Conservation (phyloP, 2,113 vertebrate species). For the Microcebus griseorufus region DNA sequence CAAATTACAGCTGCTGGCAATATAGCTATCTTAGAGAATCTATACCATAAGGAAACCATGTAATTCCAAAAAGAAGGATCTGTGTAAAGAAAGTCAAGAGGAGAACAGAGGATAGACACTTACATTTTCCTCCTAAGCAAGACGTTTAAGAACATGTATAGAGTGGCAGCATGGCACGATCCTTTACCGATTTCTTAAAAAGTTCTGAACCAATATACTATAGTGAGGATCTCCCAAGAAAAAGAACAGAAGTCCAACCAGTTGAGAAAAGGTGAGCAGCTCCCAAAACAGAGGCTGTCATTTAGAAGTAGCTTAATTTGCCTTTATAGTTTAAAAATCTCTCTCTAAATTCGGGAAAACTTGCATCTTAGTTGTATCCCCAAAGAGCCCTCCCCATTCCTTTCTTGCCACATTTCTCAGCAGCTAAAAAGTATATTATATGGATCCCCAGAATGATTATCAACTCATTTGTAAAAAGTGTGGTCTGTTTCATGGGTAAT, state of each 20-base stretch:
- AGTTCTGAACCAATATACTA: not conserved
- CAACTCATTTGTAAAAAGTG: not conserved
- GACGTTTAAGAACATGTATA: not conserved
- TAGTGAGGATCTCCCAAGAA: not conserved
- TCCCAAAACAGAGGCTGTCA: conserved; percentile 4
- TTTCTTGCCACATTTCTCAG: not conserved
- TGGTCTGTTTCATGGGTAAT: not conserved
- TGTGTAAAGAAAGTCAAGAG: conserved; percentile 9
- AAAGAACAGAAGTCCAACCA: not conserved
- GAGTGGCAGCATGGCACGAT: not conserved
- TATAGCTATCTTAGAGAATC: not conserved
- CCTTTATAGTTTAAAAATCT: not conserved
- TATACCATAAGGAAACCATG: not conserved
- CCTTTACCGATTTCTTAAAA: not conserved
- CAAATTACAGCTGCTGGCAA: not conserved
- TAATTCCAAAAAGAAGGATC: not conserved
- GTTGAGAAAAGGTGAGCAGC: not conserved
- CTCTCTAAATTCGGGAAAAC: not conserved
- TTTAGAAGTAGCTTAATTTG: not conserved
- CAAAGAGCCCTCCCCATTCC: not conserved
- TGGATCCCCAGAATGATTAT: not conserved
- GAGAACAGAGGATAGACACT: not conserved
- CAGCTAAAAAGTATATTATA: conserved; percentile 14
- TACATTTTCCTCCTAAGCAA: not conserved
- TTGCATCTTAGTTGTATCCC: not conserved